Evolutionary conservation across 1,140 invertebrate genomes (phyloP).

Genomic region (Trinorchestia longiramus): DNA sequence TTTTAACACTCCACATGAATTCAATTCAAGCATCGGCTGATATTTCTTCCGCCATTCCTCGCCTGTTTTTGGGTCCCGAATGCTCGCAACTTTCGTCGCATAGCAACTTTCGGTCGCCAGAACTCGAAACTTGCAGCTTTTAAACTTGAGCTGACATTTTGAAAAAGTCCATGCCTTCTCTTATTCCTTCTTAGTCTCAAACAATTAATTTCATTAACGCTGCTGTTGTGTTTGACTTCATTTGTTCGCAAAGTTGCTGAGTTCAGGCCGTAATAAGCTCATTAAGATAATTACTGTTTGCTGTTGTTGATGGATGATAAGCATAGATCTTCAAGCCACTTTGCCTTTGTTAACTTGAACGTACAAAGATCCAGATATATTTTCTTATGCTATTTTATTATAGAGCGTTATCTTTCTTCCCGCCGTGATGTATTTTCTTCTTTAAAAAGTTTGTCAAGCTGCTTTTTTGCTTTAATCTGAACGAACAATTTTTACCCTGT

Average conservation of each 20-base stretch:
- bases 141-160: background rate
- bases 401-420: background rate
- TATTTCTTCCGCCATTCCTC: background rate
- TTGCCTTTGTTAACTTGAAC: background rate
- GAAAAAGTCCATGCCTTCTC: background rate
- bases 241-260: background rate
- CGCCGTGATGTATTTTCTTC: background rate
- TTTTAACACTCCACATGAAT: too few species aligned
- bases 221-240: background rate
- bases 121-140: background rate
- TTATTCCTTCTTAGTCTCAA: conserved; percentile 9
- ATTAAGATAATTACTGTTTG: background rate
- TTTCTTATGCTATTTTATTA: background rate
- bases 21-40: background rate
- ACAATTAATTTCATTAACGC: background rate
- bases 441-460: background rate
- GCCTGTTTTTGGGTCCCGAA: background rate
- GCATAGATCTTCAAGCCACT: background rate
- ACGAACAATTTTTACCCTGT: background rate
- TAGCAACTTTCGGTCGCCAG: background rate
- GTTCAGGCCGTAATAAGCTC: background rate
- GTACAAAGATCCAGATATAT: background rate
- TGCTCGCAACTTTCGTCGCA: background rate
- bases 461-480: background rate
- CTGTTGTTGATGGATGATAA: background rate